Conservation (phyloP, 2,888 invertebrate genomes). For the Leucophora obtusa region DNA sequence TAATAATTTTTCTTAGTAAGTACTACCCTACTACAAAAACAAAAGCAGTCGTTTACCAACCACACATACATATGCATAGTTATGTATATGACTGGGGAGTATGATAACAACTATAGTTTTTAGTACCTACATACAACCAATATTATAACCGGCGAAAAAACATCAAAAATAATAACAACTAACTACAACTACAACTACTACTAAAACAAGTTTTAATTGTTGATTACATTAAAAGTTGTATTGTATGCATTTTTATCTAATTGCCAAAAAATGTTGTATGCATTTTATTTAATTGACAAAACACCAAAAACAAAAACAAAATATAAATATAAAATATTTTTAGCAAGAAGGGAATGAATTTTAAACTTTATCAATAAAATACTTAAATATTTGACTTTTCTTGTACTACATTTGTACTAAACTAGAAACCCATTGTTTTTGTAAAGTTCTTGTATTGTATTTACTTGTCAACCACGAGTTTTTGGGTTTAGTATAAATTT, state of each 20-base stretch:
- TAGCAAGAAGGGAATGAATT: no score
- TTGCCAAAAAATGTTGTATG: slow-evolving; percentile 53
- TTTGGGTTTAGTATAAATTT: no score
- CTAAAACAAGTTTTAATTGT: slow-evolving; percentile 61
- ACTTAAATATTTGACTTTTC: no score
- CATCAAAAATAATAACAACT: not conserved
- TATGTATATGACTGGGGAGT: slow-evolving; percentile 55
- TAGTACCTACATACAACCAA: slow-evolving; percentile 9
- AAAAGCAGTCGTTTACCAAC: not conserved
- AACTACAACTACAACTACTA: slow-evolving; percentile 20
- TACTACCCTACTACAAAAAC: not conserved
- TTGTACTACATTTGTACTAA: no score
- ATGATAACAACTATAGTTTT: slow-evolving; percentile 50
- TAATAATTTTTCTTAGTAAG: not conserved
- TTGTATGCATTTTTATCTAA: slow-evolving; percentile 48
- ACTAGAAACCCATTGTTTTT: no score
- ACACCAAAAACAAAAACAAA: not conserved
- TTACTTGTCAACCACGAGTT: no score
- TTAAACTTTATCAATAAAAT: no score
- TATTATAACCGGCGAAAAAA: slow-evolving; percentile 2
- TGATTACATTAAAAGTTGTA: slow-evolving; percentile 62
- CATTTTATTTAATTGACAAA: slow-evolving; percentile 55
- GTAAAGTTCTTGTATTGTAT: no score
- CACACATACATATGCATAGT: not conserved
- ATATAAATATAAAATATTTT: no score